Conservation (phyloP, 2,113 vertebrate genomes). For the Bostrychus sinensis region DNA sequence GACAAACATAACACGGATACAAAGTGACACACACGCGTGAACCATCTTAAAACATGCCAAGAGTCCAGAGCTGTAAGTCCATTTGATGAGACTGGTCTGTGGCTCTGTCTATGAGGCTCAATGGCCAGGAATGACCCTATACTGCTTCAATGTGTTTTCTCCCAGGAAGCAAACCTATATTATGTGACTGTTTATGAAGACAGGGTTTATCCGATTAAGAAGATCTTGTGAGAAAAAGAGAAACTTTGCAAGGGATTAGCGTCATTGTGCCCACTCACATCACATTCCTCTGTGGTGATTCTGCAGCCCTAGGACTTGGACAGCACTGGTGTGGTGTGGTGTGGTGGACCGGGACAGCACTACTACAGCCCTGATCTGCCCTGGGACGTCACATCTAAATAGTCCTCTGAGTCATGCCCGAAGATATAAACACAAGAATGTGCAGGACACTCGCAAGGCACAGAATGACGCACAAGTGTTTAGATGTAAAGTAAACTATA, state of each 20-base stretch:
- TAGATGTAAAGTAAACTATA: background rate
- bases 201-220: constrained; percentile 61
- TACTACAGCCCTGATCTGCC: constrained; percentile 10
- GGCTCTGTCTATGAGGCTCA: background rate
- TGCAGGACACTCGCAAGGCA: background rate
- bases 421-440: constrained; percentile 1
- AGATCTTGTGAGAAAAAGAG: constrained; percentile 55
- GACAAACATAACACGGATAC: constrained; percentile 49
- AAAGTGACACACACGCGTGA: constrained; percentile 26
- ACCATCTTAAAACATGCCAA: constrained; percentile 32
- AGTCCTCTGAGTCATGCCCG: background rate
- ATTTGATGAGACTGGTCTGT: constrained; percentile 9
- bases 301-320: constrained; percentile 35
- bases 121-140: constrained; percentile 5
- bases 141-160: constrained; percentile 37
- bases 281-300: constrained; percentile 61
- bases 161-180: constrained; percentile 31
- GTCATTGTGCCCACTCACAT: constrained; percentile 53
- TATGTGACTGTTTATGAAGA: constrained; percentile 52
- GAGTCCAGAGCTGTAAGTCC: constrained; percentile 17
- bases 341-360: background rate
- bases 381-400: background rate
- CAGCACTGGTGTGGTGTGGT: background rate
- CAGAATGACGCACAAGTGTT: background rate
- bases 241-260: constrained; percentile 55